Percentiles rank a stretch among this genome's conserved stretches.
phyloP scores from a whole-genome alignment of 2,888 invertebrate genomes.

The Laspeyria flexula region DNA sequence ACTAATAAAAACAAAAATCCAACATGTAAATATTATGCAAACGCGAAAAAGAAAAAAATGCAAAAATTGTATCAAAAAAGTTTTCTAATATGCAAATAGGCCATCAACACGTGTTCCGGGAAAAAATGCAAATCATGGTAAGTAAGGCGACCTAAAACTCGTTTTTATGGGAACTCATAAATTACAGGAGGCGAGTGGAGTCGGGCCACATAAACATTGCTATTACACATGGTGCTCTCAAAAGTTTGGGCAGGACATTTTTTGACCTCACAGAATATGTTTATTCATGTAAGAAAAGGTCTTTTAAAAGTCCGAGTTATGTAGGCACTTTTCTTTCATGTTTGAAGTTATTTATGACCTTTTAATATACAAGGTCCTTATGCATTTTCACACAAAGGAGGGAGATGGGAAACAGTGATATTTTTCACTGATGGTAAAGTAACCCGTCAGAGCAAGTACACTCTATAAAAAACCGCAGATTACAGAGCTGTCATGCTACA shows the following conservation, averaged over 20 bases:
- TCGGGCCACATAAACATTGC: slow-evolving; percentile 47
- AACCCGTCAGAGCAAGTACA: too few relatives aligned
- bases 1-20: slow-evolving; percentile 18
- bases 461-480: too few relatives aligned
- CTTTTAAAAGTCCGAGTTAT: slow-evolving; percentile 27
- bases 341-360: background rate
- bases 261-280: slow-evolving; percentile 35
- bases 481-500: too few relatives aligned
- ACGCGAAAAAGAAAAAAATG: slow-evolving; percentile 35
- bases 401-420: too few relatives aligned
- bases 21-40: slow-evolving; percentile 33
- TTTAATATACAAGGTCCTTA: too few relatives aligned
- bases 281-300: slow-evolving; percentile 38
- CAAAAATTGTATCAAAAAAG: slow-evolving; percentile 39
- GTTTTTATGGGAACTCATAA: slow-evolving; percentile 57
- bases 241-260: slow-evolving; percentile 37
- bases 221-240: slow-evolving; percentile 45
- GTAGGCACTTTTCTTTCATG: background rate
- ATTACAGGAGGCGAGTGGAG: slow-evolving; percentile 38
- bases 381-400: too few relatives aligned
- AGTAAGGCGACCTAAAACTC: slow-evolving; percentile 42
- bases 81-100: slow-evolving; percentile 51
- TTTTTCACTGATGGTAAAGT: too few relatives aligned
- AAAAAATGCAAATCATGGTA: slow-evolving; percentile 63
- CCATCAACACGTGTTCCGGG: slow-evolving; percentile 58